Conservation (phyloP, 1,140 invertebrate genomes). For the Lepidostoma basale region DNA sequence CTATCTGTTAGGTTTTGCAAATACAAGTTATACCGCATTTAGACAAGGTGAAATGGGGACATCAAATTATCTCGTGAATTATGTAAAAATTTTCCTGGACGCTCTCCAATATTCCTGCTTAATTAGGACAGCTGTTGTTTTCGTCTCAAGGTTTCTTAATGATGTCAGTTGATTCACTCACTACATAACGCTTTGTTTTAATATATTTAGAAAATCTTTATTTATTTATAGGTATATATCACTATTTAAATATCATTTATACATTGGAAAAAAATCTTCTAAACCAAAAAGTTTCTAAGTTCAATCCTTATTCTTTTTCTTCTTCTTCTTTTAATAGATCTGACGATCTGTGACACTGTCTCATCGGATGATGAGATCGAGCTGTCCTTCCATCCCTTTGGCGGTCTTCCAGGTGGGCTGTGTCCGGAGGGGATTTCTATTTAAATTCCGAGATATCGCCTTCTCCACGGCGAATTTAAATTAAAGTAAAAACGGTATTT, state of each 20-base stretch:
- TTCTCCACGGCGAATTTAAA: no score
- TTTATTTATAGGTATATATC: neutral
- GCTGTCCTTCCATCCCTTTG: no score
- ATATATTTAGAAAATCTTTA: neutral
- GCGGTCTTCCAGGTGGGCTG: no score
- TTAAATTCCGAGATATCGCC: no score
- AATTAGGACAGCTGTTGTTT: neutral
- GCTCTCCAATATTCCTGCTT: neutral
- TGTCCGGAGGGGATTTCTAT: no score
- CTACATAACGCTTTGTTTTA: neutral
- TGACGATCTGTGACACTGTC: no score
- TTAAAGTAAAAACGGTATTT: no score
- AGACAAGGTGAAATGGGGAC: neutral
- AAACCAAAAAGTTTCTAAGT: neutral
- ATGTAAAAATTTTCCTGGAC: neutral
- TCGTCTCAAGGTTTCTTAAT: neutral
- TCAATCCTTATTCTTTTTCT: neutral
- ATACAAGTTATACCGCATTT: neutral
- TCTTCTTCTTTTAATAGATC: no score
- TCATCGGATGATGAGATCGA: no score
- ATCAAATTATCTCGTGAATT: slow-evolving; percentile 4
- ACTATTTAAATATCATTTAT: neutral
- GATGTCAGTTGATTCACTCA: neutral
- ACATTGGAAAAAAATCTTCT: neutral
- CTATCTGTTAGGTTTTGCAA: neutral